Evolutionary conservation across 2,797 vertebrate genomes (phyloP).

Genomic region (Acrossocheilus wenchowensis): DNA sequence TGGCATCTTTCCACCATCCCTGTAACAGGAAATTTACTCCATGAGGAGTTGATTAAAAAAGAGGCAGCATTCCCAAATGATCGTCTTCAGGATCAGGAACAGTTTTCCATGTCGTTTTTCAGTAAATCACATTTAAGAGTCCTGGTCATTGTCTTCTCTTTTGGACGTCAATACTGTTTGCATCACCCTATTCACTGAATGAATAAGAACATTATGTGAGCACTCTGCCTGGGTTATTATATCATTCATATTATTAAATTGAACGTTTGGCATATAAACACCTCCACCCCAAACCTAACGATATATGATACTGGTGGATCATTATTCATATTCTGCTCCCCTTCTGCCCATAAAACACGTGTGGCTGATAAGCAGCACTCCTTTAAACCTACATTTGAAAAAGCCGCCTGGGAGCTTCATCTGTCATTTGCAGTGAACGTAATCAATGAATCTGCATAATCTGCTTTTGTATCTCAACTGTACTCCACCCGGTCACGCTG

Average conservation of each 20-base stretch:
- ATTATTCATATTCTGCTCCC: neutral
- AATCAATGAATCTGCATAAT: conserved; percentile 22
- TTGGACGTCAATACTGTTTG: conserved; percentile 1
- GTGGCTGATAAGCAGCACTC: conserved; percentile 4
- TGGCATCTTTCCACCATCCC: neutral
- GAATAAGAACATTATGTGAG: conserved; percentile 20
- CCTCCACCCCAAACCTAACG: conserved; percentile 14
- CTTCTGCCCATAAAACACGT: neutral
- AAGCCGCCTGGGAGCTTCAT: conserved; percentile 7
- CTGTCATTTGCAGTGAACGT: conserved; percentile 1
- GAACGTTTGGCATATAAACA: conserved; percentile 22
- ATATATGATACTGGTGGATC: neutral
- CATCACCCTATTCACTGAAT: conserved; percentile 26
- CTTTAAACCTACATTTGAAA: neutral
- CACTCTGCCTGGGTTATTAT: conserved; percentile 9
- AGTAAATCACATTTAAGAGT: conserved; percentile 6
- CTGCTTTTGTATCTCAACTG: neutral
- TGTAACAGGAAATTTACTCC: neutral
- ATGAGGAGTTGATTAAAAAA: conserved; percentile 11
- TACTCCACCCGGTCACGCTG: conserved; percentile 20
- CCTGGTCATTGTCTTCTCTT: conserved; percentile 16
- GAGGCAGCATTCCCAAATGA: conserved; percentile 13
- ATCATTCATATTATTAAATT: conserved; percentile 18
- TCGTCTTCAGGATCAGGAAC: neutral
- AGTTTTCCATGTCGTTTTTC: neutral